phyloP scores from a whole-genome alignment of 2,888 invertebrate species.

The Drosophila nr. perissopoda region DNA sequence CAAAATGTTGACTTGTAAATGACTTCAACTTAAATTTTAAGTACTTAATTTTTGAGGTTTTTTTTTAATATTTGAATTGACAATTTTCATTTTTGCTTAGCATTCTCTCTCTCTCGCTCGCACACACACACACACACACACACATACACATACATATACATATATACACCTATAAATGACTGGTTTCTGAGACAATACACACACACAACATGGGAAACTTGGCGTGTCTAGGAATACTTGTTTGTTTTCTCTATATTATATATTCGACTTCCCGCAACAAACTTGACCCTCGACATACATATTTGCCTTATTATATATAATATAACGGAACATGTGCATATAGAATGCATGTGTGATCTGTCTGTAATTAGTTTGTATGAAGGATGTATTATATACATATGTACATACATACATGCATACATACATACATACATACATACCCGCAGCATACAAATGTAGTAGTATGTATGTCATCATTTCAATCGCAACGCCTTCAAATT shows the following conservation, averaged over 20 bases:
- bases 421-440: neutral
- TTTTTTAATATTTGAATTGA: conserved; percentile 36
- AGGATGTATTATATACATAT: conserved; percentile 22
- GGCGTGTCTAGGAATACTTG: neutral
- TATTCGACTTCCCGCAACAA: conserved; percentile 25
- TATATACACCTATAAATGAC: conserved; percentile 50
- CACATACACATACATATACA: conserved; percentile 17
- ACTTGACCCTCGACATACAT: conserved; percentile 51
- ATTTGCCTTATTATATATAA: conserved; percentile 80
- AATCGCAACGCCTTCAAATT: conserved; percentile 29
- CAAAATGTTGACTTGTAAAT: conserved; percentile 54
- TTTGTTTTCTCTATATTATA: conserved; percentile 13
- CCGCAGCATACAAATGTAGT: neutral
- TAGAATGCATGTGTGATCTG: conserved; percentile 23
- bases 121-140: conserved; percentile 26
- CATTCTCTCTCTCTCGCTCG: conserved; percentile 20
- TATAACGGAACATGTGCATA: conserved; percentile 50
- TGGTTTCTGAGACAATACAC: conserved; percentile 72
- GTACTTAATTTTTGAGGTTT: conserved; percentile 48
- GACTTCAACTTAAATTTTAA: conserved; percentile 56
- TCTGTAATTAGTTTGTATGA: conserved; percentile 47
- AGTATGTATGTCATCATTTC: conserved; percentile 17
- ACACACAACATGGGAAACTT: neutral
- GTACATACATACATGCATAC: conserved; percentile 10
- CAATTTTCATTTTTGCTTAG: conserved; percentile 23